Base-by-base conservation (phyloP, 2,888 invertebrate genomes). In the Ellobium chinense region DNA sequence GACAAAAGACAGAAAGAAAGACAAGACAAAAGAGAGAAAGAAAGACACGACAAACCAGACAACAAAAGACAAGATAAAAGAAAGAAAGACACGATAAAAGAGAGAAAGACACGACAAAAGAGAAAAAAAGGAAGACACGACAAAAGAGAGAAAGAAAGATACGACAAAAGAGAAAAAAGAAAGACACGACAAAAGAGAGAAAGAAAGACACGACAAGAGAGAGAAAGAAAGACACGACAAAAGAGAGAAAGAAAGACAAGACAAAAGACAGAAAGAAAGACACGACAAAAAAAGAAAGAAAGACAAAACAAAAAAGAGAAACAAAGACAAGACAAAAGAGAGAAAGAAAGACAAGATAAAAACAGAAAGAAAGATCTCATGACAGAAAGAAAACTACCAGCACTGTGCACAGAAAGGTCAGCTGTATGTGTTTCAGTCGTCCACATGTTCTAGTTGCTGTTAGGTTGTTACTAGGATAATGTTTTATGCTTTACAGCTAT, bases 71-170 rank as follows among this genome's bases (percentile, higher is more conserved):
- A 54, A 58, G 31, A 58, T 31, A 12, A 72, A 58, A 27, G 72
- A 58, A 34, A 46, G 58, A 58, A 58, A 24, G 72, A 56, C 58
- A n/a, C 58, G 31, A 31, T 21, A 58, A 34, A 31, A 34, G 74
- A 37, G 39, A 34, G 62, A 24, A 39, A 31, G 37, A 74, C 24
- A 58, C 37, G 31, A n/a, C 37, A 5, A 29, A 9, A 31, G 54
- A 63, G 29, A 70, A 27, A 72, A 31, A 56, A 29, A 72, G 63
- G 21, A n/a, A 63, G 34, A 21, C n/a, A 34, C n/a, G 62, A 46
- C 24, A 27, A 39, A 12, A 70, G 63, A 69, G 31, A 62, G 29
- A 62, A 62, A 54, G 60, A 58, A 18, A 69, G 69, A 68, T 21
- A n/a, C 27, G n/a, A 27, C 21, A 18, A 46, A 18, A 46, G 46